A percentile compares a stretch with the other conserved stretches of the same genome.
Conservation (phyloP, 2,113 vertebrate genomes). For the Mandrillus leucophaeus region DNA sequence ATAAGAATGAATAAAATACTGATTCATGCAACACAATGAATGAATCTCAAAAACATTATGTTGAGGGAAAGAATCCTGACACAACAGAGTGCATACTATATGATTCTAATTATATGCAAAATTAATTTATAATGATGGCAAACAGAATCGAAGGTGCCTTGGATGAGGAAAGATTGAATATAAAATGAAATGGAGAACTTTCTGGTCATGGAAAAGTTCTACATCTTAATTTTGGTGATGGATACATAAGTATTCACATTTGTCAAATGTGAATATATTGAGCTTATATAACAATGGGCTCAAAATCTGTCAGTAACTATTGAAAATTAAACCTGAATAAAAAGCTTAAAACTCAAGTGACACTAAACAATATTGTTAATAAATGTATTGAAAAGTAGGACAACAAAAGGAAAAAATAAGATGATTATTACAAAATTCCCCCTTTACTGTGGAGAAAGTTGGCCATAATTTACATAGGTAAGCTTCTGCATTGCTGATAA, state of each 20-base stretch:
- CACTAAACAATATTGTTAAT: background rate
- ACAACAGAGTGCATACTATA: background rate
- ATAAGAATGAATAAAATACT: background rate
- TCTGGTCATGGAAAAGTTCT: background rate
- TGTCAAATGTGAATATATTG: background rate
- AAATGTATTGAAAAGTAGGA: background rate
- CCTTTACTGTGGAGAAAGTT: background rate
- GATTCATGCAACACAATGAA: background rate
- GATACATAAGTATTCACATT: background rate
- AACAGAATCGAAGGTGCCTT: background rate
- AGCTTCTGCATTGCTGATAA: background rate
- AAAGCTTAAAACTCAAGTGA: background rate
- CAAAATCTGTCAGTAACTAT: background rate
- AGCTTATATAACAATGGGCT: background rate
- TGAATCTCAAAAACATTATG: background rate
- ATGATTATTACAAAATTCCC: background rate
- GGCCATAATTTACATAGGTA: background rate
- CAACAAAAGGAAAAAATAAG: background rate
- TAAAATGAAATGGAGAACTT: background rate
- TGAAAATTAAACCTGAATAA: background rate
- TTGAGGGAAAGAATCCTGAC: background rate
- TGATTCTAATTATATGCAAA: background rate
- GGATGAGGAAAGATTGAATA: background rate
- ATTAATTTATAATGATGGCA: background rate
- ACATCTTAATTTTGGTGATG: background rate